These are phyloP conservation scores for Gnathochromis pfefferi DNA, from an alignment of 2,113 vertebrate genomes.

Conservation along the genomic window DNA sequence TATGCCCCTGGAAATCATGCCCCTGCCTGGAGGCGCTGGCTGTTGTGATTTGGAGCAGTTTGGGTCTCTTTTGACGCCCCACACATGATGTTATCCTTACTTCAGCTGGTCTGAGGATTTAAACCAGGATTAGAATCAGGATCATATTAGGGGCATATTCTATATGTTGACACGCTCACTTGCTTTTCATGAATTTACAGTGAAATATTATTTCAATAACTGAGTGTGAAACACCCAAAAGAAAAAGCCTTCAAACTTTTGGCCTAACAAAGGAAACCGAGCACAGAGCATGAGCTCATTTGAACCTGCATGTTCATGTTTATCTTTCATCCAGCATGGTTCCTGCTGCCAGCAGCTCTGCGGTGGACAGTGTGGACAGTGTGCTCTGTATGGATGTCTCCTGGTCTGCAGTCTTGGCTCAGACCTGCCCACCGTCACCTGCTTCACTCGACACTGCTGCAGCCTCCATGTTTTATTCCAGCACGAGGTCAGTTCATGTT, in stretches of 20 bases:
- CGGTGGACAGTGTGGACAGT: rapidly evolving
- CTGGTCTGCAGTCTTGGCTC: background rate
- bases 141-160: rapidly evolving
- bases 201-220: background rate
- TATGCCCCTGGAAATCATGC: rapidly evolving
- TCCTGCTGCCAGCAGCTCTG: background rate
- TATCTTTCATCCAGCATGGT: background rate
- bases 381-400: background rate
- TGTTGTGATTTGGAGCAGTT: rapidly evolving
- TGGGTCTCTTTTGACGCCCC: background rate
- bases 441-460: background rate
- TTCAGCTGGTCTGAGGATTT: rapidly evolving
- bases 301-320: background rate
- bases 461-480: background rate
- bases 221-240: background rate
- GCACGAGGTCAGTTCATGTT: background rate
- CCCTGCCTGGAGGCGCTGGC: rapidly evolving
- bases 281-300: background rate
- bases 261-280: background rate
- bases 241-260: background rate
- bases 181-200: background rate
- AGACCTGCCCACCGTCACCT: background rate
- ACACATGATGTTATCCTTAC: rapidly evolving
- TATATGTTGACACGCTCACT: background rate
- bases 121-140: background rate